Conservation (phyloP, 2,113 vertebrate genomes). For the Tragelaphus strepsiceros region DNA sequence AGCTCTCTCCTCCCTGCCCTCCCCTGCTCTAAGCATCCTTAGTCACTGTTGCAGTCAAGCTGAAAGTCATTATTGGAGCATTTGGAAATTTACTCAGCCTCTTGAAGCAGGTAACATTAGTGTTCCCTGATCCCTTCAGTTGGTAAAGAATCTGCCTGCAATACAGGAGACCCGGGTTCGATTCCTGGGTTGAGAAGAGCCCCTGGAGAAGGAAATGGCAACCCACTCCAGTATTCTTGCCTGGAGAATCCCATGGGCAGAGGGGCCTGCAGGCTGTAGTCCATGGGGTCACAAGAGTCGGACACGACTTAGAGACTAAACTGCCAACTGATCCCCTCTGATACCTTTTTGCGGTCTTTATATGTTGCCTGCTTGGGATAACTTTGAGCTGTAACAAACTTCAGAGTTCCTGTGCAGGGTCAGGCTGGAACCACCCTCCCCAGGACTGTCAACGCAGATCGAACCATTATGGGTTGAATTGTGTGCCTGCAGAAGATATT, state of each 20-base stretch:
- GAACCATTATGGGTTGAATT: neutral
- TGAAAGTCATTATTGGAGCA: neutral
- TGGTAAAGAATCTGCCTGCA: neutral
- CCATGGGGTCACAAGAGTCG: neutral
- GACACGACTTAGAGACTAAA: neutral
- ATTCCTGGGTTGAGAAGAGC: neutral
- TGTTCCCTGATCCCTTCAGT: neutral
- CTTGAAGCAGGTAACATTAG: neutral
- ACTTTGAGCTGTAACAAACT: neutral
- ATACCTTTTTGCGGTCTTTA: neutral
- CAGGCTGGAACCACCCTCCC: neutral
- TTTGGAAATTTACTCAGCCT: neutral
- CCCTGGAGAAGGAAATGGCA: neutral
- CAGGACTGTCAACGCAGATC: neutral
- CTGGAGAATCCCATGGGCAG: neutral
- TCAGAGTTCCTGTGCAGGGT: neutral
- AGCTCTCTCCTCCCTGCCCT: neutral
- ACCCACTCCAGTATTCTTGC: neutral
- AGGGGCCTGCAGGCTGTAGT: neutral
- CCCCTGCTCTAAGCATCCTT: neutral
- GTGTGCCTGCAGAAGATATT: neutral
- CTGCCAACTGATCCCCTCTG: neutral
- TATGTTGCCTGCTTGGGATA: neutral
- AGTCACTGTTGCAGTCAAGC: neutral
- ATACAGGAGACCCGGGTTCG: neutral